Evolutionary conservation across 2,888 invertebrate species (phyloP), one percentile per base, ranked within the genome.

Genomic region (Conops quadrifasciatus): DNA sequence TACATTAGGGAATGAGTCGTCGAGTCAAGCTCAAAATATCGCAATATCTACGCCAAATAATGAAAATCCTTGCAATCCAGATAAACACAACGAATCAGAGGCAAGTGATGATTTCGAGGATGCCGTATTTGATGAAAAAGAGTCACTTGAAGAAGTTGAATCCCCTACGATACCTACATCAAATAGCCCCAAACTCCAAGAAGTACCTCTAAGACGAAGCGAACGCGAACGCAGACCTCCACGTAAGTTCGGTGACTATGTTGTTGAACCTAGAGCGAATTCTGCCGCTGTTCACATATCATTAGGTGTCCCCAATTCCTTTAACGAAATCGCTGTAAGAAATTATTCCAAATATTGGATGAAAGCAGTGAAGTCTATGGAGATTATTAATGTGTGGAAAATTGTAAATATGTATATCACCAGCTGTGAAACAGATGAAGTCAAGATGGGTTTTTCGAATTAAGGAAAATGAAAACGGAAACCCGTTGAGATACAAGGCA

Each of bases 271-370:
- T 53, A 5, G 53, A 53, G 21, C 53, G 51, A 71, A 13, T 60
- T 66, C 24, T 75, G 78, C 43, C 21, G 7, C 16, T n/a, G 21
- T 64, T 30, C n/a, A 28, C 2, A 21, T 11, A 76, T 75, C 36
- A 36, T 45, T 19, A 58, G 58, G 2, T 58, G 58, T 24, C 16
- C 58, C 58, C 9, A 58, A 58, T 26, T 26, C 15, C 58, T 58
- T 26, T 16, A 28, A 58, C 24, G 58, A 58, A 58, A 9, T 36
- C 9, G 36, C 36, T 36, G 36, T 4, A 36, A 36, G 36, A 9
- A 9, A 36, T 36, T 4, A 36, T 36, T 36, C 36, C 36, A 36
- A 36, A 36, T 36, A 7, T 36, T 36, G 36, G 36, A 7, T 36
- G 9, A 9, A 36, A 36, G 36, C 36, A 36, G 36, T 36, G 5